Base-by-base conservation (phyloP, 1,140 invertebrate species). In the Latrodectus geometricus region DNA sequence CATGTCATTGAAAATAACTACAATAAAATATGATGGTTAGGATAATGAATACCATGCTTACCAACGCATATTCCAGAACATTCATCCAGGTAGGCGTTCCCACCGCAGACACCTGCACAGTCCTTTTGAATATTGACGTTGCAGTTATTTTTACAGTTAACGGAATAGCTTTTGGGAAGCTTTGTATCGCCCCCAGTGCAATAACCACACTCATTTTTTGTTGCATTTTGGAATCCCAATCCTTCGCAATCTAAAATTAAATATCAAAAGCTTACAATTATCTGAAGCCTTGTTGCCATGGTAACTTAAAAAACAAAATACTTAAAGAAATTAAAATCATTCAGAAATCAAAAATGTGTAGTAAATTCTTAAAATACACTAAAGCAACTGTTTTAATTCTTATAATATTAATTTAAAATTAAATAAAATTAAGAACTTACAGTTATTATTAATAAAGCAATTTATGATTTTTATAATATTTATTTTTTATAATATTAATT, bases 131-230 rank as follows among this genome's bases (percentile, higher is more conserved):
- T 23, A 5, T 84, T 52, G 5, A 88, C 88, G 2, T 77, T 77
- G 20, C 89, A 90, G 17, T 78, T 35, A 17, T 88, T 88, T 52
- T 56, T 49, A 68, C 89, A 90, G 72, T 90, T 88, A 56, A 84
- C 87, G 3, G 87, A 89, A 78, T 88, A 89, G 73, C 88, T 82
- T 7, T 72, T n/a, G 9, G 86, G 73, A 15, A 90, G 85, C 8
- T 79, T 86, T n/a, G 89, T 90, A 7, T 23, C 77, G 0, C 87
- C 87, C 5, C 89, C 89, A 0, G 88, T 87, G 69, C 89, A 90
- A 79, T 85, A 90, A 9, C 89, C 89, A 50, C 89, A 90, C n/a
- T 81, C 72, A 48, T 90, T 90, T 15, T 88, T 65, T 7, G 87
- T 87, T 4, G 89, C 85, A 72, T 88, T 86, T 17, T 73, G 78